Percentiles rank a stretch among this genome's conserved stretches.
phyloP scores from a whole-genome alignment of 2,888 invertebrate species.

The Tubulanus polymorphus region DNA sequence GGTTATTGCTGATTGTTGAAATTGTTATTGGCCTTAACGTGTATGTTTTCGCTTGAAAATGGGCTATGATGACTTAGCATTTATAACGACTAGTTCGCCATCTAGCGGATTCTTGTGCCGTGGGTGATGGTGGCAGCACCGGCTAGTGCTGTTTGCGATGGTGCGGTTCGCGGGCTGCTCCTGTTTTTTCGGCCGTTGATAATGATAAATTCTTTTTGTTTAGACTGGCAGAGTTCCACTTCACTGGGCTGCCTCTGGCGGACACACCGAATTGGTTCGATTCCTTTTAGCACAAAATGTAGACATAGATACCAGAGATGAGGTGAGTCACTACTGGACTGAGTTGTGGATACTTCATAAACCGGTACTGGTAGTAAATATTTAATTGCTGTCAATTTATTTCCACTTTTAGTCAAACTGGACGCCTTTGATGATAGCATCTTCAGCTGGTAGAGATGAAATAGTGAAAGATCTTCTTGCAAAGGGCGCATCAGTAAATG shows the following conservation, averaged over 20 bases:
- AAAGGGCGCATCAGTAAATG: slow-evolving; percentile 70
- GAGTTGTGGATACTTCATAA: background rate
- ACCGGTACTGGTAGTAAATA: background rate
- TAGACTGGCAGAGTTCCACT: slow-evolving; percentile 62
- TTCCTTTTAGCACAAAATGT: slow-evolving; percentile 66
- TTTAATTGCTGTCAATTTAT: background rate
- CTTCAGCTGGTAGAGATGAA: slow-evolving; percentile 71
- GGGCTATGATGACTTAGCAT: no score
- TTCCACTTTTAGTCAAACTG: slow-evolving; percentile 52
- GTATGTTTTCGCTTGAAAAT: background rate
- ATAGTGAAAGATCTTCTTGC: slow-evolving; percentile 66
- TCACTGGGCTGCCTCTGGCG: slow-evolving; percentile 80
- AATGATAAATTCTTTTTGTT: slow-evolving; percentile 19
- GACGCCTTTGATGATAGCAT: slow-evolving; percentile 75
- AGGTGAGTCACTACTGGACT: slow-evolving; percentile 62
- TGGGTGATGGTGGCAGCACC: no score
- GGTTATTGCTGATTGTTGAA: no score
- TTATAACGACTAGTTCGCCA: no score
- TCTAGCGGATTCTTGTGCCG: no score
- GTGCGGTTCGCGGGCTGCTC: no score
- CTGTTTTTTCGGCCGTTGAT: no score
- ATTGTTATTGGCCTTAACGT: background rate
- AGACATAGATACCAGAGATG: slow-evolving; percentile 69
- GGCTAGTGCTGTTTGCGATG: no score
- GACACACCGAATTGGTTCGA: slow-evolving; percentile 69